Base-by-base conservation (phyloP, 2,113 vertebrate species). In the Boulengeromyrus knoepffleri region DNA sequence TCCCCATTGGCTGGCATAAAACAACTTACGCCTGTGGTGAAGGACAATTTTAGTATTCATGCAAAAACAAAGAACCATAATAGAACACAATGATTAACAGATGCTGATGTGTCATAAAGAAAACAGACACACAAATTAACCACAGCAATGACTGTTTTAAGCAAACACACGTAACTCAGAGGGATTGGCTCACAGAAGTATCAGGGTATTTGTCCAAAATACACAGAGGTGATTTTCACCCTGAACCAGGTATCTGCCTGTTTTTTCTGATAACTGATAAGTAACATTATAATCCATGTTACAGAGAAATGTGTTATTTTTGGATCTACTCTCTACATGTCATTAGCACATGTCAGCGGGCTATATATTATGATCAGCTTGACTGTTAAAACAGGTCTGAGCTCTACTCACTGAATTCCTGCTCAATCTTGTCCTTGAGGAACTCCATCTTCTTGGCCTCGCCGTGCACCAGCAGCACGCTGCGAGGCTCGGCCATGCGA, bases 371-470 rank as follows among this genome's bases (percentile, higher is more conserved):
- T 9, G 12, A 88, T 50, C 24, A 52, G 49, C 42, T 8, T 17
- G 17, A 42, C 80, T 24, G 17, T 12, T 1, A 56, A 5, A 31
- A 46, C 19, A 27, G 45, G 24, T 21, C 27, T 19, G 21, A 15
- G 85, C 8, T 50, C 74, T 21, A 94, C 96, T 88, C 42, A 97
- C 99, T 96, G 92, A 99, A 98, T 85, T 99, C 99, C 95, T 99
- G 98, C 39, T 99, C 98, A 0, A 99, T 99, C 92, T 99, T 99
- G 93, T 98, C 97, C 94, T 98, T 98, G 24, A 99, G 96, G 90
- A 99, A 99, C 93, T 97, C 98, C 98, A 99, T 99, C 88, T 99
- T 99, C 93, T 96, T 98, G 1, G 97, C 98, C 70, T 99, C 99
- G 0, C 99, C 98, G 0, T 99, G 99, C 0, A 99, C 99, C 83